These are phyloP conservation scores for Tetragonisca angustula DNA, from an alignment of 2,888 invertebrate species.

Conservation along the genomic window DNA sequence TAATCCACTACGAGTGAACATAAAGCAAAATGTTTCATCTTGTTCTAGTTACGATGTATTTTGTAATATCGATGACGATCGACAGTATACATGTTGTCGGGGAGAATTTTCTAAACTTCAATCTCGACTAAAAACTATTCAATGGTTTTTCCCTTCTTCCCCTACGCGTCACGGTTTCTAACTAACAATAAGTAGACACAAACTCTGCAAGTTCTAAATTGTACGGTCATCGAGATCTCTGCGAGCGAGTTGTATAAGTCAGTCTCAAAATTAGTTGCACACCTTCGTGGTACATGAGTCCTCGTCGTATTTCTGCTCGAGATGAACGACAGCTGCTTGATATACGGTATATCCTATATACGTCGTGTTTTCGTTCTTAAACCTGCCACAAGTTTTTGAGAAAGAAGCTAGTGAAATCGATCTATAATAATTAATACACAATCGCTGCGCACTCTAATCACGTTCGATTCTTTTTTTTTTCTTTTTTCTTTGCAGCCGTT, in stretches of 20 bases:
- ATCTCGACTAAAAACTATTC: constrained; percentile 56
- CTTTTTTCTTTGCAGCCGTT: constrained; percentile 31
- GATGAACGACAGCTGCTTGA: constrained; percentile 64
- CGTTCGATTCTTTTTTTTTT: constrained; percentile 15
- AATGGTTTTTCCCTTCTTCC: constrained; percentile 22
- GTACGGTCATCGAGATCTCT: constrained; percentile 63
- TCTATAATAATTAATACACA: constrained; percentile 34
- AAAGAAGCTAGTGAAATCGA: constrained; percentile 53
- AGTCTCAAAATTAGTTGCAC: constrained; percentile 66
- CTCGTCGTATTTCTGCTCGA: constrained; percentile 23
- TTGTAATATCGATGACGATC: constrained; percentile 34
- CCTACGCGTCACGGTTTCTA: constrained; percentile 33
- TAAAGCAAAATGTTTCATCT: constrained; percentile 8
- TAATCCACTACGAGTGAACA: background rate
- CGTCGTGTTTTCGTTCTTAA: constrained; percentile 37
- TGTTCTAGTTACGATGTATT: background rate
- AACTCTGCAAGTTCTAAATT: constrained; percentile 61
- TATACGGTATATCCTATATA: constrained; percentile 7
- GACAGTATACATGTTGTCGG: constrained; percentile 18
- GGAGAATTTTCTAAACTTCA: constrained; percentile 31
- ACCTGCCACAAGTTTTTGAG: constrained; percentile 46
- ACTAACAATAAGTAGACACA: constrained; percentile 58
- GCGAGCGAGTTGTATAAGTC: constrained; percentile 63
- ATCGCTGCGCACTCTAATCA: constrained; percentile 29
- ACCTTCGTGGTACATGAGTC: constrained; percentile 49